Conservation (phyloP, 2,113 vertebrate genomes). For the Uropsilus gracilis region DNA sequence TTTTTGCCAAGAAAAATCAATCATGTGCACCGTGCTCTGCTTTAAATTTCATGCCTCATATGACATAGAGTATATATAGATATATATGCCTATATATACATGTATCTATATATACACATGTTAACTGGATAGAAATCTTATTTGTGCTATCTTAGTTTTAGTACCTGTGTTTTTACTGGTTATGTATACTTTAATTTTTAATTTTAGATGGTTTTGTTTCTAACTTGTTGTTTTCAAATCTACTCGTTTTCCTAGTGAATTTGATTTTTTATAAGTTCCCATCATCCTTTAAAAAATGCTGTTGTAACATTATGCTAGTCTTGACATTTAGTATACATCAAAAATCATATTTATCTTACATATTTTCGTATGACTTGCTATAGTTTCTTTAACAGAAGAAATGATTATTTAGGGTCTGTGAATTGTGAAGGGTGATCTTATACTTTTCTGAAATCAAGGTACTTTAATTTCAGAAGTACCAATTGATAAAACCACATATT, state of each 20-base stretch:
- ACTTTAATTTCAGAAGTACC: constrained; percentile 84
- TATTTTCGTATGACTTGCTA: constrained; percentile 78
- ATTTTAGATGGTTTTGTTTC: constrained; percentile 25
- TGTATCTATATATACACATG: neutral
- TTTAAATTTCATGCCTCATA: constrained; percentile 71
- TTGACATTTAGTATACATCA: constrained; percentile 43
- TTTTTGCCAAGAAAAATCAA: constrained; percentile 80
- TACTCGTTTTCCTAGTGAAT: constrained; percentile 18
- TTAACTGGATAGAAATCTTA: constrained; percentile 19
- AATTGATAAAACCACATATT: constrained; percentile 80
- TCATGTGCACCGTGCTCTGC: constrained; percentile 57
- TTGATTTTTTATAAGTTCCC: constrained; percentile 28
- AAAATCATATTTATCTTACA: constrained; percentile 71
- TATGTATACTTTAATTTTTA: constrained; percentile 43
- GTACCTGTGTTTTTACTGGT: constrained; percentile 33
- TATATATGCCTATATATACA: neutral
- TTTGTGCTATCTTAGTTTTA: neutral
- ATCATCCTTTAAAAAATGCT: neutral
- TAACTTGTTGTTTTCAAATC: constrained; percentile 47
- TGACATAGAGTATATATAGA: constrained; percentile 63
- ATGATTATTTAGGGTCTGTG: constrained; percentile 82
- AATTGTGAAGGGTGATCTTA: constrained; percentile 78
- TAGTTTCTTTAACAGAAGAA: constrained; percentile 80
- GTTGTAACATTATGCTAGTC: constrained; percentile 45
- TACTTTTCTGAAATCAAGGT: constrained; percentile 82